Evolutionary conservation across 2,797 vertebrate genomes (phyloP).

Genomic region (Aulostomus chinensis): DNA sequence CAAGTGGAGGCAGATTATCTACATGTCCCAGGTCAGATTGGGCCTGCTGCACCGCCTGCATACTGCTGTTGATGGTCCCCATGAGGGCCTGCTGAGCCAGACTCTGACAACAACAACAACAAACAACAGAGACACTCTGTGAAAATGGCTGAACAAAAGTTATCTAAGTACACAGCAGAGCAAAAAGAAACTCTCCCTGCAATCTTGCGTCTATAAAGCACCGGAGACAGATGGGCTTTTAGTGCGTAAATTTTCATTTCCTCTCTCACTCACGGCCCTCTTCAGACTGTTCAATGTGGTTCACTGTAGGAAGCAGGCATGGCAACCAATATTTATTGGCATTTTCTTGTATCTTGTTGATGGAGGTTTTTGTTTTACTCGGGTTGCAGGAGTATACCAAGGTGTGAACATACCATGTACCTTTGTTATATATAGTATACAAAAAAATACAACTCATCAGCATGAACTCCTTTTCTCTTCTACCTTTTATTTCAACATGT

Average conservation of each 20-base stretch:
- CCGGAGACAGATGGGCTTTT: constrained; percentile 17
- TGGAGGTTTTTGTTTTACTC: no score
- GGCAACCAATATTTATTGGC: no score
- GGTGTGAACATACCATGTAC: no score
- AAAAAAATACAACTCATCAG: no score
- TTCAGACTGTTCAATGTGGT: constrained; percentile 9
- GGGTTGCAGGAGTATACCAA: no score
- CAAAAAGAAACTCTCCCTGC: no score
- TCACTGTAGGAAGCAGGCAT: constrained; percentile 2
- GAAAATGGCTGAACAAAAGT: constrained; percentile 14
- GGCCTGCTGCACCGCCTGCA: constrained; percentile 96
- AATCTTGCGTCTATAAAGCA: constrained; percentile 14
- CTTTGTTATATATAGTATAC: no score
- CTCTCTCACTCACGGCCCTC: neutral
- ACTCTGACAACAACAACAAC: constrained; percentile 78
- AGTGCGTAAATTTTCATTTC: no score
- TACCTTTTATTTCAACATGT: no score
- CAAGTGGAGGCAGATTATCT: constrained; percentile 93
- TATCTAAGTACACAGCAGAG: no score
- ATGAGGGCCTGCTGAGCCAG: constrained; percentile 96
- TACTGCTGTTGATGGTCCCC: constrained; percentile 98
- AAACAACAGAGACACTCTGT: constrained; percentile 23
- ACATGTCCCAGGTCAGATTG: constrained; percentile 92
- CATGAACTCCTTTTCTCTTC: no score
- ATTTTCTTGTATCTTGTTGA: no score